These are phyloP conservation scores for Sminthurides bifidus DNA, from an alignment of 1,140 invertebrate species.

Conservation along the genomic window DNA sequence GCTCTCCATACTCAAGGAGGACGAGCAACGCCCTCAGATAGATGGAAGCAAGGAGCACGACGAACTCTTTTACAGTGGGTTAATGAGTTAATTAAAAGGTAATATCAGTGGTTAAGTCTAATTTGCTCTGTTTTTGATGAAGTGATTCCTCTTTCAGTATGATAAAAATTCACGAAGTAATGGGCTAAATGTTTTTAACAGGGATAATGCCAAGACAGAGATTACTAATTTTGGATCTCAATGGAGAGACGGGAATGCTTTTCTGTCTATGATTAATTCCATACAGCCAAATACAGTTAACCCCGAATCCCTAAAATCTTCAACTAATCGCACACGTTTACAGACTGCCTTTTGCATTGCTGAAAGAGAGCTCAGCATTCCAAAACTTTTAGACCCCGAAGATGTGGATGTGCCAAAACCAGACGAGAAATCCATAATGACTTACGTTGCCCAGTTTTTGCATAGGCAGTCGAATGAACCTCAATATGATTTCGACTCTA, in stretches of 20 bases:
- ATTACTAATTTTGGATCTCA: constrained; percentile 90
- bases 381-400: constrained; percentile 83
- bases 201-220: constrained; percentile 36
- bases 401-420: constrained; percentile 95
- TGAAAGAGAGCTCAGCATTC: constrained; percentile 81
- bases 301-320: constrained; percentile 61
- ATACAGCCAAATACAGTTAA: constrained; percentile 89
- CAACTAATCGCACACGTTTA: constrained; percentile 65
- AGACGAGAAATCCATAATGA: constrained; percentile 98
- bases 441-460: constrained; percentile 96
- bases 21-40: constrained; percentile 40
- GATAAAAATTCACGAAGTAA: background rate
- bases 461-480: constrained; percentile 79
- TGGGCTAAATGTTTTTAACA: background rate
- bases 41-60: constrained; percentile 75
- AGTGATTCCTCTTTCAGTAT: background rate
- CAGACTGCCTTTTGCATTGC: constrained; percentile 90
- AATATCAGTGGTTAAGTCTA: too few relatives aligned
- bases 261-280: constrained; percentile 88
- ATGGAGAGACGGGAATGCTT: constrained; percentile 94
- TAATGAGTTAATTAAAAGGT: constrained; percentile 83
- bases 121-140: background rate
- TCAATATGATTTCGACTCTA: constrained; percentile 52
- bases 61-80: constrained; percentile 91
- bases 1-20: constrained; percentile 15